Base-by-base conservation (phyloP, 2,888 invertebrate species). In the Cephus sareptanus region DNA sequence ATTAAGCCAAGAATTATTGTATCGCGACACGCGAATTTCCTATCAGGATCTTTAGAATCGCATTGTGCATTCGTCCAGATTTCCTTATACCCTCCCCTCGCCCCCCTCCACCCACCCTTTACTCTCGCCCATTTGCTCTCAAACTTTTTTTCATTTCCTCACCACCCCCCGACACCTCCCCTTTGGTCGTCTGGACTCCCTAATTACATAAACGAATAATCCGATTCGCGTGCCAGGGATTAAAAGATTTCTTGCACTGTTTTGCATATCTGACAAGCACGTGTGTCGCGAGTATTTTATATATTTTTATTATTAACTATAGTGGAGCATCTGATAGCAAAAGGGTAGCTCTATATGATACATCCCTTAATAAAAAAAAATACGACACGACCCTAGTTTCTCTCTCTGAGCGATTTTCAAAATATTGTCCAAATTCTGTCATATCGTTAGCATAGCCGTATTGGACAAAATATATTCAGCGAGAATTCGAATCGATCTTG, bases 11-110 rank as follows among this genome's bases (percentile, higher is more conserved):
- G 37, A 77, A 75, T 71, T 34, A 71, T 75, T 71, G 40, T 71
- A 34, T 33, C n/a, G 9, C 30, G 34, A 70, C 77, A 77, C 70
- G 77, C 77, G 40, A 77, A 40, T 75, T 77, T 40, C 71, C 23
- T 75, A 75, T 70, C n/a, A 34, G 13, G 33, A 37, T 33, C 23
- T 37, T 13, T 71, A 9, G 71, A 71, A 15, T 15, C 34, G 31
- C 34, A 12, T 71, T n/a, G 13, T 74, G 74, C 71, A 75, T 40
- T 75, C 30, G 34, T 40, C 15, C 56, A 69, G 56, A 34, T 23
- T 40, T 30, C 6, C 33, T 69, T 75, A 4, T 75, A 3, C 13
- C 56, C 33, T n/a, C 70, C 33, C 30, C 15, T 1, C 31, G n/a
- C 70, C 33, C 11, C 70, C 15, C 30, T 0, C 11, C 33, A 0